These are phyloP conservation scores for Artibeus lituratus DNA, from an alignment of 2,797 vertebrate genomes.

Conservation along the genomic window DNA sequence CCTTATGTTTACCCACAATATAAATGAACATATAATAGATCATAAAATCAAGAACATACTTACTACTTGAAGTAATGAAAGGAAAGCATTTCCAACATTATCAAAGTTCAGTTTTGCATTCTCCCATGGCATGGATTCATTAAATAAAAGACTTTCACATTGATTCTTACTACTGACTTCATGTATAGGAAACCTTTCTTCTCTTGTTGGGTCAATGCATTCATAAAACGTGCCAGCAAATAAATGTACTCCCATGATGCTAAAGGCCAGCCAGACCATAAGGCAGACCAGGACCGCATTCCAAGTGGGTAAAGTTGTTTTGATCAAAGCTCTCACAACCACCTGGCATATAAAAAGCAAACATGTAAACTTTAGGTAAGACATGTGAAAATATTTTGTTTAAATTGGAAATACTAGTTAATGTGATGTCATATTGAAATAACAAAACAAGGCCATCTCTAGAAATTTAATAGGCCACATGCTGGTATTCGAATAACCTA, in stretches of 20 bases:
- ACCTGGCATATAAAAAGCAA: constrained; percentile 82
- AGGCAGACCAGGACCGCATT: constrained; percentile 93
- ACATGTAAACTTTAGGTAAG: background rate
- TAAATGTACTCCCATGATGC: constrained; percentile 91
- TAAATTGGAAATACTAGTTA: background rate
- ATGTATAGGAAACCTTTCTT: background rate
- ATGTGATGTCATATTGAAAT: background rate
- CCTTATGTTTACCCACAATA: background rate
- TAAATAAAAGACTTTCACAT: constrained; percentile 59
- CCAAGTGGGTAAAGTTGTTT: constrained; percentile 90
- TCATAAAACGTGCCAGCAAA: constrained; percentile 88
- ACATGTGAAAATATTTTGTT: background rate
- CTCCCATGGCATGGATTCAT: constrained; percentile 82
- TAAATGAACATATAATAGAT: background rate
- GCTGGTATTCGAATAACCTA: background rate
- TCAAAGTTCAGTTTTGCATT: constrained; percentile 90
- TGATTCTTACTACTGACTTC: constrained; percentile 67
- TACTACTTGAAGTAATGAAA: constrained; percentile 92
- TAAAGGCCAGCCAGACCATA: constrained; percentile 94
- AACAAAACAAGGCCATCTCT: background rate
- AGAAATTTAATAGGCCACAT: background rate
- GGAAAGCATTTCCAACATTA: constrained; percentile 90
- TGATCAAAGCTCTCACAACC: constrained; percentile 91
- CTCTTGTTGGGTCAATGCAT: constrained; percentile 80
- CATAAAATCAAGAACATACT: constrained; percentile 65